Evolutionary conservation across 2,888 invertebrate genomes (phyloP), one percentile per base, ranked within the genome.

Genomic region (Euspilapteryx auroguttella): DNA sequence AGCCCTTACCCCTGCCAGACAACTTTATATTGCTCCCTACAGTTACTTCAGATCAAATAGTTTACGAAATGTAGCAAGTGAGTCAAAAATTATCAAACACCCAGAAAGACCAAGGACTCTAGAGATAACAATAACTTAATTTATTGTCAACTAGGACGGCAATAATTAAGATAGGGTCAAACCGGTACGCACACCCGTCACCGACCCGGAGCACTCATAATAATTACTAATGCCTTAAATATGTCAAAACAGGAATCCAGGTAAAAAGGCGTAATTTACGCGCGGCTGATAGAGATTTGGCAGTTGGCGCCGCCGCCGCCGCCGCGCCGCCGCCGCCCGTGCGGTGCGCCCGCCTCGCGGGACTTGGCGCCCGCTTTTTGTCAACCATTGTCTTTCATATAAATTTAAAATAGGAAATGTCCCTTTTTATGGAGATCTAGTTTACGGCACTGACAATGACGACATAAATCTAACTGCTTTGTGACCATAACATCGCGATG

Each of bases 201-300:
- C 55, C 52, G 49, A 48, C 49, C 44, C 48, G 51, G 51, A 61
- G 64, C 66, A 69, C 68, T 75, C 75, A 75, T 75, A 75, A 75
- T 75, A 75, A 73, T 75, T 75, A 75, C 71, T 71, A 75, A 75
- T 75, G 65, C 73, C 69, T 75, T 75, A 71, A 73, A 73, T 75
- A 73, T 75, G 75, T 75, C 75, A 75, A 75, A 75, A 75, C 75
- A 75, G 71, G 71, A 68, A 73, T 71, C 69, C 73, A 75, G 75
- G 75, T 75, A 75, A 73, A 73, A 73, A 73, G 69, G 65, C 66
- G 69, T 73, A 71, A 75, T 75, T 73, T 75, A 75, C 73, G 73
- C 69, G 65, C 62, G 68, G 49, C 54, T 62, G 75, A 75, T 73
- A 73, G 62, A 69, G 71, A 68, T 73, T 73, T 75, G 75, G 75